A percentile compares a stretch with the other conserved stretches of the same genome.
These are phyloP conservation scores for Okapia johnstoni DNA, from an alignment of 2,113 vertebrate genomes.

Conservation along the genomic window DNA sequence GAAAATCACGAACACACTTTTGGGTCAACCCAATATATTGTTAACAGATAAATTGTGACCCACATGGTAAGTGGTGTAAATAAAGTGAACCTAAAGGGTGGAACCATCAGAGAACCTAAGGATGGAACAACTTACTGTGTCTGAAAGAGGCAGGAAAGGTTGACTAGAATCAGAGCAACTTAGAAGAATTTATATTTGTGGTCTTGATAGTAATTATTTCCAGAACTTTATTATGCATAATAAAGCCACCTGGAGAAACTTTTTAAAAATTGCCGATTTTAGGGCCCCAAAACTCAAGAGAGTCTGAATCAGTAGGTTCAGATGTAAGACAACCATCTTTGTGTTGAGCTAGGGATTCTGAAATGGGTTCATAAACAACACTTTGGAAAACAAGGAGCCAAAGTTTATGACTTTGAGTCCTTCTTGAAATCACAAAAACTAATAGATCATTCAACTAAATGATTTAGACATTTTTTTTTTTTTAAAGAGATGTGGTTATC, in stretches of 20 bases:
- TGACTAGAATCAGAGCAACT: background rate
- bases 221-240: background rate
- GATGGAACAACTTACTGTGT: background rate
- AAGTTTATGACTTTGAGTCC: background rate
- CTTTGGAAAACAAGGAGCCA: background rate
- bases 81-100: background rate
- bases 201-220: slow-evolving; percentile 8
- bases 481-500: background rate
- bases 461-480: background rate
- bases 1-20: background rate
- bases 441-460: background rate
- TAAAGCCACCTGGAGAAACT: background rate
- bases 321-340: background rate
- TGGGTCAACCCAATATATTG: background rate
- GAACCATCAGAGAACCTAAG: background rate
- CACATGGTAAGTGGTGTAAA: background rate
- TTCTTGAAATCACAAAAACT: background rate
- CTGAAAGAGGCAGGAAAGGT: background rate
- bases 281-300: background rate
- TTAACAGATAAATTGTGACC: background rate
- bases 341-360: background rate
- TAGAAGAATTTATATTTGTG: background rate
- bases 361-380: background rate
- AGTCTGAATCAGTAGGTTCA: background rate
- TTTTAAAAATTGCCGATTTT: background rate